Conservation (phyloP, 2,113 vertebrate species). For the Arvicanthis niloticus region DNA sequence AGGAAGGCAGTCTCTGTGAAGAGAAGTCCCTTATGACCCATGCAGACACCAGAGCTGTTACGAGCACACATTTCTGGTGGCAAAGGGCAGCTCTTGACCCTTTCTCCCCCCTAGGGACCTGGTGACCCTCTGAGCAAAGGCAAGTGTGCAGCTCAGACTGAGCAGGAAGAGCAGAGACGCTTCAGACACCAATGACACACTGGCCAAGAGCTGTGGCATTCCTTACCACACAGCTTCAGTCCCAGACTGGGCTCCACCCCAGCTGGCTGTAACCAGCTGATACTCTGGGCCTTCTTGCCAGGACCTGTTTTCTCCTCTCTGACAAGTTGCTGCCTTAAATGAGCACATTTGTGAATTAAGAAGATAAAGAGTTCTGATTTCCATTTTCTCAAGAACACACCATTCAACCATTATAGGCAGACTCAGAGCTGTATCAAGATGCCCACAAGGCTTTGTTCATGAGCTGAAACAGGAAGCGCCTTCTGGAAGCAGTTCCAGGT, state of each 20-base stretch:
- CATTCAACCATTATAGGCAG: not conserved
- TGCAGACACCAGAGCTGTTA: not conserved
- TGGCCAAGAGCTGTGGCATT: not conserved
- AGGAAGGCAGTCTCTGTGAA: not conserved
- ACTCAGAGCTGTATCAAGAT: not conserved
- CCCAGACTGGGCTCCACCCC: not conserved
- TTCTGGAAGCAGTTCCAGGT: not conserved
- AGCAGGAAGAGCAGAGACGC: not conserved
- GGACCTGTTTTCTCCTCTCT: not conserved
- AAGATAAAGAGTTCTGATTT: not conserved
- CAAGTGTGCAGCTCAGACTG: not conserved
- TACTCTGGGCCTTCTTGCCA: not conserved
- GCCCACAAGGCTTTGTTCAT: not conserved
- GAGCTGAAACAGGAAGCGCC: not conserved
- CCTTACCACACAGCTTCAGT: constrained; percentile 20
- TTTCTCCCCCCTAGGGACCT: not conserved
- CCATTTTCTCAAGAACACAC: not conserved
- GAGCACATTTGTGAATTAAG: constrained; percentile 25
- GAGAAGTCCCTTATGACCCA: not conserved
- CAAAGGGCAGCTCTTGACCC: not conserved
- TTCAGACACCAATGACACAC: not conserved
- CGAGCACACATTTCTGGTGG: not conserved
- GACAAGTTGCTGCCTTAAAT: not conserved
- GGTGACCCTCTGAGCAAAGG: not conserved
- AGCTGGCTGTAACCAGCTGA: not conserved